A percentile compares a stretch with the other conserved stretches of the same genome.
Conservation (phyloP, 64 coral and sea anemone genomes). For the Platygyra sinensis region DNA sequence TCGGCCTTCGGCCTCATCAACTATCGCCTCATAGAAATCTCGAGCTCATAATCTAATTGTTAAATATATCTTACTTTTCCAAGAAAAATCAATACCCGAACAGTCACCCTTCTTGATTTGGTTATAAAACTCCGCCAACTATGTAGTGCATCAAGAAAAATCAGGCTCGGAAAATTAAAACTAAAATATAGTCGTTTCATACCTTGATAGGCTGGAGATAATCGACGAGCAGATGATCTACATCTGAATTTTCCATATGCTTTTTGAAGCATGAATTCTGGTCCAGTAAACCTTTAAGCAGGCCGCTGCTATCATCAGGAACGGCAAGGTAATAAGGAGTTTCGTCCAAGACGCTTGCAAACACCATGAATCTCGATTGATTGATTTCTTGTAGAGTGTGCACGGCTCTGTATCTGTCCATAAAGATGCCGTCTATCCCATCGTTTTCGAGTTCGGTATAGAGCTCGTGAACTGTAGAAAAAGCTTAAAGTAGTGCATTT, state of each 20-base stretch:
- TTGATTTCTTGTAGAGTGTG: background rate
- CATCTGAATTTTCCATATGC: background rate
- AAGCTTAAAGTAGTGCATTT: background rate
- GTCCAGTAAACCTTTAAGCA: background rate
- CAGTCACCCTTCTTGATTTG: no score
- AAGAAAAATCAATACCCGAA: no score
- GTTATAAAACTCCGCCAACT: no score
- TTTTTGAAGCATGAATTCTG: background rate
- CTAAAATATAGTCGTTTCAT: background rate
- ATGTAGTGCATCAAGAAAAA: no score
- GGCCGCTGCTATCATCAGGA: background rate
- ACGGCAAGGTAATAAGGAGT: constrained; percentile 34
- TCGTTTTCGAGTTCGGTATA: constrained; percentile 7
- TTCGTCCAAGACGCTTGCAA: background rate
- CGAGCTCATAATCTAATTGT: no score
- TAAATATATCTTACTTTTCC: no score
- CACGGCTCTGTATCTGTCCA: constrained; percentile 57
- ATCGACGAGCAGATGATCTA: background rate
- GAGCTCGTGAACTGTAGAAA: constrained; percentile 2
- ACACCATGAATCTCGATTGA: constrained; percentile 17
- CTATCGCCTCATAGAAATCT: no score
- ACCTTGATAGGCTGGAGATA: background rate
- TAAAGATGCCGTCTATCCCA: constrained; percentile 48
- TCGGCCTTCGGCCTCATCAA: no score
- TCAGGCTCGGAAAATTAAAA: no score